Evolutionary conservation across 2,888 invertebrate genomes (phyloP).

Genomic region (Drosophila paramelanica): DNA sequence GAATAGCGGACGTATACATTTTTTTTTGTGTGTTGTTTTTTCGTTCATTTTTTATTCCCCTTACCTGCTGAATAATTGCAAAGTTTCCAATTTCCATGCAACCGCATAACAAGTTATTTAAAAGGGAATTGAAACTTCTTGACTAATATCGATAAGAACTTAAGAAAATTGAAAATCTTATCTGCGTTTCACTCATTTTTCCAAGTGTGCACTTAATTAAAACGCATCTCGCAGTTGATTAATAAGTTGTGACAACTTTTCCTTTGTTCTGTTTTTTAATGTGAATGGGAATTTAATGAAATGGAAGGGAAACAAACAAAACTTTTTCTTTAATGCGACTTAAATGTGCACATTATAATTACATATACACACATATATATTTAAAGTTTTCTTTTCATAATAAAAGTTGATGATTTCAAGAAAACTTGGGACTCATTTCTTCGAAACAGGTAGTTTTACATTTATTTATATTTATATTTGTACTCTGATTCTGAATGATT

Average conservation of each 20-base stretch:
- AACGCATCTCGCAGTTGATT: constrained; percentile 2
- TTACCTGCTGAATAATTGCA: constrained; percentile 12
- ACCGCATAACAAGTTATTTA: constrained; percentile 30
- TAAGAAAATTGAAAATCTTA: constrained; percentile 3
- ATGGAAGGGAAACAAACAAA: neutral
- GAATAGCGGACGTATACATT: constrained; percentile 24
- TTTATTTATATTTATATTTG: too few species aligned
- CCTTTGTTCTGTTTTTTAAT: neutral
- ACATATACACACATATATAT: neutral
- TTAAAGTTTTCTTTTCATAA: neutral
- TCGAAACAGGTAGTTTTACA: too few species aligned
- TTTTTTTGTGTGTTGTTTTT: neutral
- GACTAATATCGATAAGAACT: neutral
- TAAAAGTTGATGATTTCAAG: too few species aligned
- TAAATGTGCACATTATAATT: neutral
- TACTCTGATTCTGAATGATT: too few species aligned
- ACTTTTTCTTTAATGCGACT: constrained; percentile 3
- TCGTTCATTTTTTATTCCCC: neutral
- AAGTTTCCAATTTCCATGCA: constrained; percentile 40
- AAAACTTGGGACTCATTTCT: too few species aligned
- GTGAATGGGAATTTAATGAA: neutral
- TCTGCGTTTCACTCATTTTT: constrained; percentile 11
- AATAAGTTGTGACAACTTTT: constrained; percentile 18
- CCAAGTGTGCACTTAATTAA: constrained; percentile 16
- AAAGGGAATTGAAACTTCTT: neutral